A percentile compares a stretch with the other conserved stretches of the same genome.
Evolutionary conservation across 1,140 invertebrate genomes (phyloP).

Genomic region (Oryctes rhinoceros): DNA sequence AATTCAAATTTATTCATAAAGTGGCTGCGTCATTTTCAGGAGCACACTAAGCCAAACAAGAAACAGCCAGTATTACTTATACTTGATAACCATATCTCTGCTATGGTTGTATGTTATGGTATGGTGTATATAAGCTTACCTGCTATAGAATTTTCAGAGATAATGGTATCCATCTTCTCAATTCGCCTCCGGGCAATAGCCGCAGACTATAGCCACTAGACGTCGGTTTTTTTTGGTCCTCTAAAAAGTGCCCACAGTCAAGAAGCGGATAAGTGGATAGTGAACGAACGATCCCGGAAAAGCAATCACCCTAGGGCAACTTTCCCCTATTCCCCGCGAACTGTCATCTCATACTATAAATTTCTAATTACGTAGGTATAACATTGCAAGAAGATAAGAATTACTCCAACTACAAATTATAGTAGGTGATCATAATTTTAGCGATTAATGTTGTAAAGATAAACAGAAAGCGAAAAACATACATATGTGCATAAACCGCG

Average conservation of each 20-base stretch:
- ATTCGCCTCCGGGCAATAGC: not conserved
- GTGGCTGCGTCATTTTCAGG: not conserved
- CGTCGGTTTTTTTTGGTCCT: not conserved
- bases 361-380: too few relatives aligned
- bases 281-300: not conserved
- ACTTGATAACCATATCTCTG: too few relatives aligned
- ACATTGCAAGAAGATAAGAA: too few relatives aligned
- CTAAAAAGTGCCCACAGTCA: not conserved
- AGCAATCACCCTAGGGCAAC: slow-evolving; percentile 1
- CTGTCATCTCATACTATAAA: too few relatives aligned
- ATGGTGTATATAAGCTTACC: too few relatives aligned
- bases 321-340: too few relatives aligned
- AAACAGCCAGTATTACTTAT: not conserved
- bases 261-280: not conserved
- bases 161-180: not conserved
- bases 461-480: too few relatives aligned
- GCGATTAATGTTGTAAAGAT: too few relatives aligned
- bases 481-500: too few relatives aligned
- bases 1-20: not conserved
- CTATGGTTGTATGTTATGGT: too few relatives aligned
- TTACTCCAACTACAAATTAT: too few relatives aligned
- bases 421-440: too few relatives aligned
- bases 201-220: not conserved
- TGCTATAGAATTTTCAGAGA: not conserved
- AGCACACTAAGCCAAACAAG: not conserved